Evolutionary conservation across 2,113 vertebrate genomes (phyloP).

Genomic region (Marmota monax): DNA sequence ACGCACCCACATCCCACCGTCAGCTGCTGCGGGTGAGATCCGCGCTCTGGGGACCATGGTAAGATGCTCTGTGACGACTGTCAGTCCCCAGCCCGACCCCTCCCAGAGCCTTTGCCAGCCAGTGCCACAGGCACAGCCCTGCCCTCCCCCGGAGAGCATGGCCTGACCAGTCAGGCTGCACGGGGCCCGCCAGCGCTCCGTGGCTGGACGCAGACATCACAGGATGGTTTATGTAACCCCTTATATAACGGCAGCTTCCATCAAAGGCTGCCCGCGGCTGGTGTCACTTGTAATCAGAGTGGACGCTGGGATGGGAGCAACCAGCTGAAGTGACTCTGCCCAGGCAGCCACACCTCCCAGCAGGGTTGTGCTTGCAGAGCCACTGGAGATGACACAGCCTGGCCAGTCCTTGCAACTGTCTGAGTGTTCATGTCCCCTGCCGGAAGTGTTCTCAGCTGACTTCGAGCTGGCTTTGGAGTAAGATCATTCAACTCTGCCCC

Average conservation of each 20-base stretch:
- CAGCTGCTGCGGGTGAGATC: background rate
- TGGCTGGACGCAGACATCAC: background rate
- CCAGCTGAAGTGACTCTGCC: background rate
- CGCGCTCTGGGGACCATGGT: background rate
- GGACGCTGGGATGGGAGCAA: background rate
- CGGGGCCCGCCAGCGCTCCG: background rate
- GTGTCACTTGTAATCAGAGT: background rate
- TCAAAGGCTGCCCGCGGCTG: background rate
- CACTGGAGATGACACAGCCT: background rate
- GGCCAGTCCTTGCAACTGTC: background rate
- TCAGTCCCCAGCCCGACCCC: rapidly evolving
- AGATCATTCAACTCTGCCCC: background rate
- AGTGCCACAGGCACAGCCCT: background rate
- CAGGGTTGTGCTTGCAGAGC: background rate
- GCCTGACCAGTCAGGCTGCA: background rate
- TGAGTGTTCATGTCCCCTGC: background rate
- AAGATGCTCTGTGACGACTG: rapidly evolving
- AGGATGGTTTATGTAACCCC: slow-evolving; percentile 49
- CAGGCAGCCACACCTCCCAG: background rate
- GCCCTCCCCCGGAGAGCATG: no score
- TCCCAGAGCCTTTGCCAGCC: background rate
- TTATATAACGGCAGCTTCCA: background rate
- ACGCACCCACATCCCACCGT: background rate
- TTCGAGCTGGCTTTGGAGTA: background rate
- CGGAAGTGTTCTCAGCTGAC: background rate